Evolutionary conservation across 2,797 vertebrate genomes (phyloP).

Genomic region (Catamblyrhynchus diadema): DNA sequence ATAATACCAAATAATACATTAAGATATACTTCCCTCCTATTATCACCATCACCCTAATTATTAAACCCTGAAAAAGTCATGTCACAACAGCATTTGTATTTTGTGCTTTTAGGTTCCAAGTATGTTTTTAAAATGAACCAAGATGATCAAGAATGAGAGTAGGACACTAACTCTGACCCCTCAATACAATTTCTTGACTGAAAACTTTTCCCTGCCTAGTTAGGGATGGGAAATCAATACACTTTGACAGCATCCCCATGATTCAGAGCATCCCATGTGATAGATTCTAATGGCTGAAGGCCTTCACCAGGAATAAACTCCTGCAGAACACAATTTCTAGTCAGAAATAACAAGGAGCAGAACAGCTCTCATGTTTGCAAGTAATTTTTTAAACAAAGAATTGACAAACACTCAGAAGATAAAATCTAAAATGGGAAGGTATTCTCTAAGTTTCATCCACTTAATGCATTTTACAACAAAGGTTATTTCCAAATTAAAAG

Average conservation of each 20-base stretch:
- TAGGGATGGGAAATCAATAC: neutral
- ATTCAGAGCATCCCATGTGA: neutral
- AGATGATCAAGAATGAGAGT: neutral
- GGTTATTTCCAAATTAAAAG: constrained; percentile 79
- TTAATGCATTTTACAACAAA: constrained; percentile 60
- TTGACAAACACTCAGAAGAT: neutral
- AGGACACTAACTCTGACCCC: neutral
- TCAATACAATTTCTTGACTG: neutral
- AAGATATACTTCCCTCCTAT: neutral
- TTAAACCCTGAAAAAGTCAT: neutral
- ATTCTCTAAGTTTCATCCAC: neutral
- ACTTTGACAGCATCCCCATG: neutral
- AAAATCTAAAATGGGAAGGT: neutral
- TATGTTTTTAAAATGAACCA: neutral
- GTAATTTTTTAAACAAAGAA: neutral
- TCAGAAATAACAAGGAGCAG: neutral
- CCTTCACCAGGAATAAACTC: neutral
- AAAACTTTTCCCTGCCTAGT: neutral
- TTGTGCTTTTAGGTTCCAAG: neutral
- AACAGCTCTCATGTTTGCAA: neutral
- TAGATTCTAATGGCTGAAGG: neutral
- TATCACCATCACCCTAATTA: neutral
- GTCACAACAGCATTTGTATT: neutral
- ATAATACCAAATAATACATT: neutral
- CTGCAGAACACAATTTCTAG: neutral